Evolutionary conservation across 2,888 invertebrate species (phyloP), one percentile per base, ranked within the genome.

Genomic region (Amiota minor): DNA sequence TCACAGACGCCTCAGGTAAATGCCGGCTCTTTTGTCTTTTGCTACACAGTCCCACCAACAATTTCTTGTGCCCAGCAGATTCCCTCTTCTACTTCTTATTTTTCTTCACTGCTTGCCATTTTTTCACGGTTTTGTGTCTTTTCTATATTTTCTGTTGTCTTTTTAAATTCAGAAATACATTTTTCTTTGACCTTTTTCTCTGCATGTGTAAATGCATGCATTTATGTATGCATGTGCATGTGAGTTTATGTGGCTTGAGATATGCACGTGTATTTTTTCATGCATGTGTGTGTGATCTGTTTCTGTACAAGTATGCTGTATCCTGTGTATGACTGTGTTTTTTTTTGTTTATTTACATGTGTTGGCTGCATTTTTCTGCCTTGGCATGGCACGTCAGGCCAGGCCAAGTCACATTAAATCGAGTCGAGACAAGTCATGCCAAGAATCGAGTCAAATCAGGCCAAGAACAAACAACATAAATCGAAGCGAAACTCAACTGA

Each of bases 111-210:
- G 53, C 53, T 59, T 59, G 16, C 20, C 18, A 20, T 59, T 59
- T 10, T 18, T 20, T 23, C 53, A 16, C 18, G 2, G 45, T 62
- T 16, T 65, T 65, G 11, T 47, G 18, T 59, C 11, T 18, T 16
- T 62, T 18, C 23, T 35, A 35, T 4, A 45, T 62, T 62, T 62
- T 62, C 9, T 16, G 10, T 62, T 62, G 62, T 62, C 35, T n/a
- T 62, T 62, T 23, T 45, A 45, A 9, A 68, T 68, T 68, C 67
- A 68, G 53, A 68, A 68, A 68, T 68, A 68, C 23, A 50, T 68
- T 68, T 50, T 47, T 18, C 53, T 53, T 35, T 68, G 67, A 53
- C 50, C 23, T 14, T 62, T 23, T 35, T 35, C 35, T 23, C 3
- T 35, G 35, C 45, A n/a, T 20, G 12, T 61, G 61, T 20, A 45